Conservation (phyloP, 2,888 invertebrate genomes). For the Drosophila parthenogenetica region DNA sequence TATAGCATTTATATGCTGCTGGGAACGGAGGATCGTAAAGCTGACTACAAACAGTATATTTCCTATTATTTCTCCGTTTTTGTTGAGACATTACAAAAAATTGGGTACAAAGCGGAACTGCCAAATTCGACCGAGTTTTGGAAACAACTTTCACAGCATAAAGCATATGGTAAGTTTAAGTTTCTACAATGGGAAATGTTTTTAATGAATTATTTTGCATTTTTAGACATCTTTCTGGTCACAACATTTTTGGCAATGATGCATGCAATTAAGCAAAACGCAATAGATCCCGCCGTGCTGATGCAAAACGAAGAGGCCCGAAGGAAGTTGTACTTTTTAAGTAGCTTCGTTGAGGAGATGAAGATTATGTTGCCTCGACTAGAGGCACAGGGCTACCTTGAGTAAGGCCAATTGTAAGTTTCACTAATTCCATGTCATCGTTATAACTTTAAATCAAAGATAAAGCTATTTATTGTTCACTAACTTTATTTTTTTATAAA, state of each 20-base stretch:
- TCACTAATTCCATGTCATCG: no score
- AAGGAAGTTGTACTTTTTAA: constrained; percentile 15
- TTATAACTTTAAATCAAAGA: not conserved
- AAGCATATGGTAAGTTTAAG: constrained; percentile 61
- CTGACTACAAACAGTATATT: constrained; percentile 58
- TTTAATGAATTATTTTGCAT: not conserved
- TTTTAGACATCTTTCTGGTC: constrained; percentile 37
- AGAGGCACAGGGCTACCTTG: constrained; percentile 32
- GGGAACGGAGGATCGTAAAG: constrained; percentile 48
- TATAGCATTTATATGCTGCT: constrained; percentile 68
- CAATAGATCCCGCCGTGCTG: constrained; percentile 8
- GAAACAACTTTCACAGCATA: constrained; percentile 59
- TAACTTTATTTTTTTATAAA: not conserved
- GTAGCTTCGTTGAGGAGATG: constrained; percentile 28
- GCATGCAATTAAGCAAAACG: constrained; percentile 12
- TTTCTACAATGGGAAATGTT: not conserved
- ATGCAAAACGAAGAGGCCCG: constrained; percentile 28
- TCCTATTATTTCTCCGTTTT: constrained; percentile 56
- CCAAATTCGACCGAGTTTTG: constrained; percentile 67
- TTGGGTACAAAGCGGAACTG: constrained; percentile 47
- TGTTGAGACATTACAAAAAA: constrained; percentile 47
- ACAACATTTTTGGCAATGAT: constrained; percentile 40
- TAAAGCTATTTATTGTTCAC: not conserved
- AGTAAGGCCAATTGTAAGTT: constrained; percentile 4
- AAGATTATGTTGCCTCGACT: constrained; percentile 31